Evolutionary conservation across 1,140 invertebrate species (phyloP), one percentile per base, ranked within the genome.

Genomic region (Dolichoris vasculosae): DNA sequence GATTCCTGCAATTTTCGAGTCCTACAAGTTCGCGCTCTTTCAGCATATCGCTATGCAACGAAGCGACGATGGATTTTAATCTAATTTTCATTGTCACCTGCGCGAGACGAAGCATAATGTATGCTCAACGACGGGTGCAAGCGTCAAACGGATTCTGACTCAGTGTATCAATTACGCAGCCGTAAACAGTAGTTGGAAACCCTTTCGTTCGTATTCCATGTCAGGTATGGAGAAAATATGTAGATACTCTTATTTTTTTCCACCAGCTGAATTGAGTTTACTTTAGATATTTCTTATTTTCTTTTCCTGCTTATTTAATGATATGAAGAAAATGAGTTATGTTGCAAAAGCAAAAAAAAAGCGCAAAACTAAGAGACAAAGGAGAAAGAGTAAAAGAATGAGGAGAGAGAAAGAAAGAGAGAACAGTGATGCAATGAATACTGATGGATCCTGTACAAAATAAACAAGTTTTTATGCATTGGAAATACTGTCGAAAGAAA

Each of bases 381-480:
- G 87, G 84, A 78, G 73, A 86, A 30, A 86, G 88, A 86, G 83
- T 89, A 90, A 90, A 89, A 91, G 89, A 90, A 90, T 90, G 90
- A 90, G 90, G 89, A 91, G 88, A 46, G 38, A 30, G 71, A 46
- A 15, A 46, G 71, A 46, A 3, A 30, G 30, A 20, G 46, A 48
- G 15, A 43, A 86, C 81, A 86, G 86, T 86, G 87, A 89, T 88
- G 87, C 87, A 89, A 90, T 85, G 84, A 85, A 85, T 85, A 85
- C 84, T 76, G 84, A 85, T 85, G 55, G 69, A 81, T 86, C 38
- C 69, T 0, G n/a, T 30, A 35, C 51, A 85, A 76, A 85, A 85
- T 82, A 85, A 85, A 85, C 78, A 35, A 73, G 55, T 71, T 84
- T 46, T 81, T 59, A 69, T 81, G 77, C 83, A 64, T 83, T n/a